Evolutionary conservation across 1,140 invertebrate species (phyloP), one percentile per base, ranked within the genome.

Genomic region (Laupala kohalensis): DNA sequence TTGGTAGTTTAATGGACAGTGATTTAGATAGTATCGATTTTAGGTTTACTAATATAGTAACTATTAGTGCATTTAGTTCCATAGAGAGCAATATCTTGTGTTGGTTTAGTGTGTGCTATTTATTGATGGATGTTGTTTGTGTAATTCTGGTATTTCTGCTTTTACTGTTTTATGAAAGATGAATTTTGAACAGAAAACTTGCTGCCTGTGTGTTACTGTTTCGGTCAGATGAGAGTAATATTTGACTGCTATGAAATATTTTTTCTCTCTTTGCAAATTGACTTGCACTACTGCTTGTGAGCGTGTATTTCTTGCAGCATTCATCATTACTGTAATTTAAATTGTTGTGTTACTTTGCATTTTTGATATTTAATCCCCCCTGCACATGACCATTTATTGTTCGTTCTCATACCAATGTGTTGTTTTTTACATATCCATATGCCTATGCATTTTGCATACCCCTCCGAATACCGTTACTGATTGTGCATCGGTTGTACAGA

Each of bases 11-110:
- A 66, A 13, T 12, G 26, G 26, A 12, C 26, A 27, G 23, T 66
- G 23, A 25, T 13, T 25, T 24, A 24, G 23, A 66, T 24, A 24
- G 23, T 27, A 27, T 24, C 23, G 26, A 66, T n/a, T 13, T 25
- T 66, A 66, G 64, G 64, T 13, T 66, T 66, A 66, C 13, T 27
- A 66, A 66, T 66, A 66, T n/a, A 66, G 64, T 66, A 66, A 66
- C 23, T 27, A 66, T 66, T 66, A 66, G 64, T 66, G 64, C 26
- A 66, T 66, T 24, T 66, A 66, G 64, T 25, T 9, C 37, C 19
- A 53, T 53, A 53, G 37, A 53, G 37, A 53, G 37, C 37, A 53
- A 53, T 53, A 13, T 53, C 37, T 53, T 53, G 37, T 53, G 37
- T 53, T 53, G 37, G 19, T 53, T 53, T 53, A 53, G 37, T 53